A percentile compares a stretch with the other conserved stretches of the same genome.
Evolutionary conservation across 2,113 vertebrate species (phyloP).

Genomic region (Hyla sarda): DNA sequence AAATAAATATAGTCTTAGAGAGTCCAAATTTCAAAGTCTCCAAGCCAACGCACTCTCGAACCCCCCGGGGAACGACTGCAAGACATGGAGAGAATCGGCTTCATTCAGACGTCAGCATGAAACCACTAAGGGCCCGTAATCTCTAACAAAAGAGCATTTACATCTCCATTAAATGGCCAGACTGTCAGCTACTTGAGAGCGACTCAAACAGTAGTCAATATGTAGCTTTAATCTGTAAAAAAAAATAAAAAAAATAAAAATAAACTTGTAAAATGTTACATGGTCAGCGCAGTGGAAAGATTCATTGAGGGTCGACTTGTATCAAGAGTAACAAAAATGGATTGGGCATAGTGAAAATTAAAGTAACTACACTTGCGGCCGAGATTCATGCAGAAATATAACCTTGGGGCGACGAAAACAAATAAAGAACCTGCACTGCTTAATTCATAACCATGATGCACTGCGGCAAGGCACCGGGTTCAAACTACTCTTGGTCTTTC

Average conservation of each 20-base stretch:
- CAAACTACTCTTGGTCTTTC: not conserved
- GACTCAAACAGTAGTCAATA: slow-evolving; percentile 24
- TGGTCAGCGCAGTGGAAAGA: not conserved
- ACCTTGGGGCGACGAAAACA: not conserved
- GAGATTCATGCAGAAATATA: not conserved
- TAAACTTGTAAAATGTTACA: slow-evolving; percentile 1
- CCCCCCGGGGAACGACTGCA: slow-evolving; percentile 24
- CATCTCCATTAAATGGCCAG: slow-evolving; percentile 49
- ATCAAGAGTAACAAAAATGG: not conserved
- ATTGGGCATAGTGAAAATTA: not conserved
- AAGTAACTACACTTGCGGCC: not conserved
- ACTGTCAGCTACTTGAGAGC: slow-evolving; percentile 46
- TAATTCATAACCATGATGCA: slow-evolving; percentile 1
- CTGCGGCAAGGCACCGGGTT: not conserved
- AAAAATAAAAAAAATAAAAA: not conserved
- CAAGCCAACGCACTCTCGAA: slow-evolving; percentile 8
- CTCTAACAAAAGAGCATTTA: slow-evolving; percentile 58
- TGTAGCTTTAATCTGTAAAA: slow-evolving; percentile 13
- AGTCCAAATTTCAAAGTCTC: slow-evolving; percentile 26
- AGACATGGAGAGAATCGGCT: slow-evolving; percentile 41
- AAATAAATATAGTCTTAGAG: slow-evolving; percentile 44
- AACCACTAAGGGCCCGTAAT: slow-evolving; percentile 31
- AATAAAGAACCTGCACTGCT: not conserved
- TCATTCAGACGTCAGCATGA: slow-evolving; percentile 54
- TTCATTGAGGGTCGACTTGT: not conserved